phyloP scores from a whole-genome alignment of 2,888 invertebrate genomes.

The Conus canariensis region DNA sequence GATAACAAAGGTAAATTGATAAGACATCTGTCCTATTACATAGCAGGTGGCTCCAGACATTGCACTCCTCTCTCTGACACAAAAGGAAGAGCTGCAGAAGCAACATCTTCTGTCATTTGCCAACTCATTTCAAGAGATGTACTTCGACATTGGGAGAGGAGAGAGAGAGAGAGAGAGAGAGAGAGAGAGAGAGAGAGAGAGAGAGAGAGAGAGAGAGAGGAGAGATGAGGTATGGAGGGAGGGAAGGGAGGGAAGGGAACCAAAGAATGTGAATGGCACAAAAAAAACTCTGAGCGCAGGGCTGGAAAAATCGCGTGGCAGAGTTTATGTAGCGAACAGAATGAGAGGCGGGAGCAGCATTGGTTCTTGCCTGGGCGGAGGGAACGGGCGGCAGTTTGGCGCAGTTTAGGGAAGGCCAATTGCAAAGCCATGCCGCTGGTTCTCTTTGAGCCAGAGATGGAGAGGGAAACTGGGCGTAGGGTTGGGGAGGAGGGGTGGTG shows the following conservation, averaged over 20 bases:
- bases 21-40: not conserved
- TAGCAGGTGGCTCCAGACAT: not conserved
- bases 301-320: conserved; percentile 2
- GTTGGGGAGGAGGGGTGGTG: too few relatives aligned
- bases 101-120: not conserved
- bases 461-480: too few relatives aligned
- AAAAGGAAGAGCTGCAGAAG: not conserved
- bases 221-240: too few relatives aligned
- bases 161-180: too few relatives aligned
- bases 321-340: conserved; percentile 37
- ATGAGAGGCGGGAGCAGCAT: not conserved
- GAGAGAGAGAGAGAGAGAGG: not conserved
- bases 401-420: not conserved
- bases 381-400: not conserved
- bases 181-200: too few relatives aligned
- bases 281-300: not conserved
- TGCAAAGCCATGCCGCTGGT: not conserved
- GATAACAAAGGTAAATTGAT: not conserved
- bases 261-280: conserved; percentile 20
- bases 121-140: not conserved
- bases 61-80: not conserved
- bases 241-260: too few relatives aligned
- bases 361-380: not conserved
- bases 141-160: not conserved
- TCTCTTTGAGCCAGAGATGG: not conserved